Conservation (phyloP, 2,797 vertebrate genomes). For the Hydrolagus colliei region DNA sequence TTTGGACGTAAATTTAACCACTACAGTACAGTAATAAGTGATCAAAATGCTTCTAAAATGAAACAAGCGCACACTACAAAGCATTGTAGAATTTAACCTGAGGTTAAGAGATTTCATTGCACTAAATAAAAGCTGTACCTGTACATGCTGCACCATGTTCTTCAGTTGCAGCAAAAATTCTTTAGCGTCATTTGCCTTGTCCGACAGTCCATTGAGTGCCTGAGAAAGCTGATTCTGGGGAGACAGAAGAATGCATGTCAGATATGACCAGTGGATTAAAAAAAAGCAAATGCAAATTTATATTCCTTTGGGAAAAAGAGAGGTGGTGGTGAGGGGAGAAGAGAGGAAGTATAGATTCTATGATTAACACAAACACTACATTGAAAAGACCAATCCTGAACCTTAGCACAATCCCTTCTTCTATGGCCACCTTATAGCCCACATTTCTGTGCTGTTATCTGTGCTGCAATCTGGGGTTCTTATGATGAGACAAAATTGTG, state of each 20-base stretch:
- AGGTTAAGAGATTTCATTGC: background rate
- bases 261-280: slow-evolving; percentile 9
- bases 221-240: slow-evolving; percentile 89
- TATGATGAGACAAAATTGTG: too few species aligned
- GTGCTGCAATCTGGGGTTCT: too few species aligned
- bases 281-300: background rate
- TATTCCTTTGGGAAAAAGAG: background rate
- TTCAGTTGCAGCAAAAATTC: slow-evolving; percentile 92
- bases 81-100: background rate
- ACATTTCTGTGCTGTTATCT: too few species aligned
- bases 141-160: slow-evolving; percentile 95
- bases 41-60: too few species aligned
- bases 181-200: slow-evolving; percentile 92
- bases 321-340: background rate
- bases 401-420: too few species aligned
- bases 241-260: slow-evolving; percentile 26
- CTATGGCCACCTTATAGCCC: too few species aligned
- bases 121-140: slow-evolving; percentile 58
- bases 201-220: slow-evolving; percentile 84
- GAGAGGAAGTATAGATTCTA: background rate
- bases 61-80: too few species aligned
- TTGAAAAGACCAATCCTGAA: too few species aligned
- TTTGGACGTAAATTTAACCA: too few species aligned
- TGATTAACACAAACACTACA: too few species aligned
- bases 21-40: too few species aligned